Base-by-base conservation (phyloP, 2,113 vertebrate species). In the Ranitomeya variabilis region DNA sequence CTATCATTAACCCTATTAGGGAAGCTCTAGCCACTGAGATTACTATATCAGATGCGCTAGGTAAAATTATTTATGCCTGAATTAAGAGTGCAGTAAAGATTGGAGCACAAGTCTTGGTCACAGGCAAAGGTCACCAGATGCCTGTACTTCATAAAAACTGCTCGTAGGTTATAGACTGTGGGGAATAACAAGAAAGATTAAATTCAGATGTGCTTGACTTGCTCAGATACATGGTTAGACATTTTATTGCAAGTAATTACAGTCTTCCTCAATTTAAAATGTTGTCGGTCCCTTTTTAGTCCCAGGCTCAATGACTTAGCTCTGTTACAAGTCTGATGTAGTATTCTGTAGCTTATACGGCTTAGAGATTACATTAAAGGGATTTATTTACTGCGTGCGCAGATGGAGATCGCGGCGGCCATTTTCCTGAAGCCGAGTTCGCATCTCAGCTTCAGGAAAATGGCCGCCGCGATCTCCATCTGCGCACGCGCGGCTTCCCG, bases 41-140 rank as follows among this genome's bases (percentile, higher is more conserved):
- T 83, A 83, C 80, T 83, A 64, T 83, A 83, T 66, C 80, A 83
- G 60, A 83, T 64, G 59, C 60, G n/a, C 19, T 37, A 45, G 55
- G 57, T 62, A 62, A 62, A 81, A 81, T 81, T 81, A 81, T 62
- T 81, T 62, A 83, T 51, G 26, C 13, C 60, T 15, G 31, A n/a
- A 83, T 66, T 83, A 83, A n/a, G 59, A 51, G 80, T 64, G 51
- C 59, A 66, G 57, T 51, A 51, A 21, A 73, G 51, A 71, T 37
- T 64, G 52, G 52, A 55, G 67, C 66, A 57, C 66, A 85, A 85
- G 67, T 18, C 66, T 57, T 85, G 67, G 64, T 85, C 67, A 71
- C n/a, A 85, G 51, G 83, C 45, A 55, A 55, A 73, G 83, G 83
- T 85, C 83, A 85, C 83, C 83, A 85, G 66, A 85, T 85, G 83